Conservation (phyloP, 2,888 invertebrate species). For the Agrilus mali region DNA sequence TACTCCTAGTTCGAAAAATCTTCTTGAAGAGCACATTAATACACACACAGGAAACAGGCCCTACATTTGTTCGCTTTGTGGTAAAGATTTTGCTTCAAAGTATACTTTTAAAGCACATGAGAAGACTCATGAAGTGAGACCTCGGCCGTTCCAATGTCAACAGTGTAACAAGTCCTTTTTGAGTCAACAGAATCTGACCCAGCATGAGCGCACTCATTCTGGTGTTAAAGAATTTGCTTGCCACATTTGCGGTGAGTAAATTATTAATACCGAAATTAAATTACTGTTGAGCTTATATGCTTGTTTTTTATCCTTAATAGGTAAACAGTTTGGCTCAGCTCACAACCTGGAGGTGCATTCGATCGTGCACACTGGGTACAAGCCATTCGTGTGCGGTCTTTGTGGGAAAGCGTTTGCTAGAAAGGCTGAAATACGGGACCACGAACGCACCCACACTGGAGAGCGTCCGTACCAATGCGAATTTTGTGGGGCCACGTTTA, state of each 20-base stretch:
- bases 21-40: slow-evolving; percentile 61
- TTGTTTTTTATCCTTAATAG: slow-evolving; percentile 26
- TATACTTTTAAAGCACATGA: slow-evolving; percentile 65
- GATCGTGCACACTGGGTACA: slow-evolving; percentile 63
- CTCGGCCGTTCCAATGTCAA: slow-evolving; percentile 54
- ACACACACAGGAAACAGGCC: slow-evolving; percentile 57
- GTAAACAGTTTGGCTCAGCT: slow-evolving; percentile 63
- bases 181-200: slow-evolving; percentile 61
- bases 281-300: slow-evolving; percentile 2
- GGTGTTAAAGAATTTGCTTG: slow-evolving; percentile 59
- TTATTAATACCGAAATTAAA: slow-evolving; percentile 1
- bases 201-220: slow-evolving; percentile 63
- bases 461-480: slow-evolving; percentile 71
- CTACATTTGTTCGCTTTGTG: slow-evolving; percentile 50
- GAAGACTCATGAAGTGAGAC: slow-evolving; percentile 57
- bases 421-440: slow-evolving; percentile 66
- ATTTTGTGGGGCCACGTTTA: slow-evolving; percentile 64
- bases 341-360: slow-evolving; percentile 68
- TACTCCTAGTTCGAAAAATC: slow-evolving; percentile 52
- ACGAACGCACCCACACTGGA: slow-evolving; percentile 69
- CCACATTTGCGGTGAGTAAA: slow-evolving; percentile 48
- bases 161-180: slow-evolving; percentile 62
- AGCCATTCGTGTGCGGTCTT: slow-evolving; percentile 54
- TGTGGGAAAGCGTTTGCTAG: slow-evolving; percentile 68
- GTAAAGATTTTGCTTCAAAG: slow-evolving; percentile 65